Evolutionary conservation across 2,888 invertebrate species (phyloP), one percentile per base, ranked within the genome.

Genomic region (Leptothorax acervorum): DNA sequence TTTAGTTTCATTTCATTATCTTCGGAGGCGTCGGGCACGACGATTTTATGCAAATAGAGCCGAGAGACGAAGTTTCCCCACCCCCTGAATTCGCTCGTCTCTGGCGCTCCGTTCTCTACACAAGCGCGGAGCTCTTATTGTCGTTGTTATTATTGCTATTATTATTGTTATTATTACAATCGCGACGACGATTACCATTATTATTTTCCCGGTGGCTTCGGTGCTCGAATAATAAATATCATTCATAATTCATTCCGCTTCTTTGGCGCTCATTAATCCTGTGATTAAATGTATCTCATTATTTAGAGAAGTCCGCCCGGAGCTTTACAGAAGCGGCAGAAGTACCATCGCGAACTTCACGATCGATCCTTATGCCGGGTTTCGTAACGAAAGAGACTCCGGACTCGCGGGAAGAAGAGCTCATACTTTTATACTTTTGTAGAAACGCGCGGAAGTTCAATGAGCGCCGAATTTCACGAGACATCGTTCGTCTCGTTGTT

Each of bases 1-100:
- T 94, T 94, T 94, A 93, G 94, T 94, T 94, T 94, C 94, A 93
- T 93, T 94, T 94, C 92, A 94, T 93, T 93, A 93, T 93, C 93
- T 92, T 92, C 92, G 90, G 90, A 92, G 92, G 91, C 91, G 91
- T 88, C 90, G 92, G 90, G 88, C 88, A 92, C 90, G 93, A 93
- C 92, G 93, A 94, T 94, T 93, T 93, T 94, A 94, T 94, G 94
- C 93, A 94, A 94, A 94, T 93, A 93, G 89, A 89, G 85, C 87
- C 86, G 89, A 86, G 90, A 91, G 91, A 92, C 90, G 90, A 93
- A 93, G 91, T 93, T 92, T 92, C 85, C 74, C 85, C 85, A 86
- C 87, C 85, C 87, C 82, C 87, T 87, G 48, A 51, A 70, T 87
- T 91, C 88, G 87, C 86, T 73, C 85, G 74, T 78, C 78, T 83